A percentile compares a stretch with the other conserved stretches of the same genome.
Evolutionary conservation across 2,888 invertebrate genomes (phyloP).

Genomic region (Lasioglossum oenotherae): DNA sequence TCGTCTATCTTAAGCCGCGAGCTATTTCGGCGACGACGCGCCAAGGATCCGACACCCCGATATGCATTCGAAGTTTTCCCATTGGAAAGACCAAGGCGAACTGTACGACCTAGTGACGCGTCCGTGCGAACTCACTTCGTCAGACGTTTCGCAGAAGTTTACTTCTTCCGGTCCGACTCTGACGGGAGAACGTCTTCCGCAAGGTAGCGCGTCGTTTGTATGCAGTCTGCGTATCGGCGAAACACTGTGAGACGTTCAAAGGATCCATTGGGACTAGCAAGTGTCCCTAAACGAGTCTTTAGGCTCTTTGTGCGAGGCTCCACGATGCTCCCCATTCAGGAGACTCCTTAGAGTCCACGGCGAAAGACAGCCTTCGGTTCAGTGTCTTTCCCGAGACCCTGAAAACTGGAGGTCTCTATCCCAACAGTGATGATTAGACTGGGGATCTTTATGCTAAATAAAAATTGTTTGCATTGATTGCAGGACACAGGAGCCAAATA

Average conservation of each 20-base stretch:
- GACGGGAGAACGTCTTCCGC: background rate
- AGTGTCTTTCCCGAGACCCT: background rate
- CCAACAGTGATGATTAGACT: too few species aligned
- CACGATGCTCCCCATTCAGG: background rate
- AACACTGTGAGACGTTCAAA: background rate
- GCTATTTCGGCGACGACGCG: slow-evolving; percentile 74
- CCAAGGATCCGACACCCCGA: slow-evolving; percentile 31
- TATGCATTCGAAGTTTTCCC: slow-evolving; percentile 5
- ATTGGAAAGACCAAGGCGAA: background rate
- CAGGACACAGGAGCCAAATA: too few species aligned
- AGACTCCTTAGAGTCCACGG: background rate
- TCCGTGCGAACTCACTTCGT: background rate
- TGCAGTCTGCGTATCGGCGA: background rate
- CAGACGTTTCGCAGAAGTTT: background rate
- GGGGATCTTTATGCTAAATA: too few species aligned
- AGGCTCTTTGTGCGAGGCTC: background rate
- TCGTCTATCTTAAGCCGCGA: slow-evolving; percentile 70
- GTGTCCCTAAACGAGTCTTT: slow-evolving; percentile 1
- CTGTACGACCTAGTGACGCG: background rate
- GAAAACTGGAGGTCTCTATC: background rate
- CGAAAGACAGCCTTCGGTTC: background rate
- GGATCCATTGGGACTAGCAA: slow-evolving; percentile 9
- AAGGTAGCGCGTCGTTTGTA: background rate
- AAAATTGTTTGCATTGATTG: too few species aligned
- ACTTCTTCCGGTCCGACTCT: background rate